These are phyloP conservation scores for Bubo scandiacus DNA, from an alignment of 2,113 vertebrate species.

Conservation along the genomic window DNA sequence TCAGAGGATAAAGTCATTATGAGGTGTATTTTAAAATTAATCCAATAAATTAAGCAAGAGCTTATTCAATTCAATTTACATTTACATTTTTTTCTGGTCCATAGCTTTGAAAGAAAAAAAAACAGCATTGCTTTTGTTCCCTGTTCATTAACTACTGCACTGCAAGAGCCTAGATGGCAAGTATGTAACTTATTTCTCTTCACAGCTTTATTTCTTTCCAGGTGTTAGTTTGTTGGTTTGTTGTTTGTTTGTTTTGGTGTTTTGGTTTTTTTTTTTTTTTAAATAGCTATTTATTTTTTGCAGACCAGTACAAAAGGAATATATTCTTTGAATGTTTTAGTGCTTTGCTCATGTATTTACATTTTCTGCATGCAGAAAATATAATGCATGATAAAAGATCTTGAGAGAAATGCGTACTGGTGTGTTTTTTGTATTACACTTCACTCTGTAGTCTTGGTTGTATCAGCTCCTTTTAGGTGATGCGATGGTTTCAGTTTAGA, in stretches of 20 bases:
- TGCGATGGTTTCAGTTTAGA: not conserved
- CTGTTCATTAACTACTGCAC: not conserved
- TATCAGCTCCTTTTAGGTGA: not conserved
- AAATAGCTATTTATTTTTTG: not conserved
- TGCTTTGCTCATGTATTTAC: not conserved
- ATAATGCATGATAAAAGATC: not conserved
- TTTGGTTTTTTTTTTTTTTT: not conserved
- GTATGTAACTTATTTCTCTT: not conserved
- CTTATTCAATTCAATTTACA: constrained; percentile 37
- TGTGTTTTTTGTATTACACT: not conserved
- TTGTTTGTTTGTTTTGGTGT: not conserved
- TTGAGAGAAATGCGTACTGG: not conserved
- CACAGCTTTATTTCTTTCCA: not conserved
- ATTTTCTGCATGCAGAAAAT: not conserved
- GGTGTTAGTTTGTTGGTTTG: not conserved
- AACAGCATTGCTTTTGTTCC: not conserved
- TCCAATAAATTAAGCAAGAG: constrained; percentile 42
- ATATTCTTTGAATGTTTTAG: not conserved
- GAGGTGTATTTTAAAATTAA: constrained; percentile 57
- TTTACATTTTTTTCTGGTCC: not conserved
- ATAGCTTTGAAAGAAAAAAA: not conserved
- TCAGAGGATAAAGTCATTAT: constrained; percentile 48
- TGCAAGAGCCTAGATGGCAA: not conserved
- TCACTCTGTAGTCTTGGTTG: not conserved
- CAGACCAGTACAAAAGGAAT: not conserved